Evolutionary conservation across 2,113 vertebrate species (phyloP).

Genomic region (Daphoenositta chrysoptera): DNA sequence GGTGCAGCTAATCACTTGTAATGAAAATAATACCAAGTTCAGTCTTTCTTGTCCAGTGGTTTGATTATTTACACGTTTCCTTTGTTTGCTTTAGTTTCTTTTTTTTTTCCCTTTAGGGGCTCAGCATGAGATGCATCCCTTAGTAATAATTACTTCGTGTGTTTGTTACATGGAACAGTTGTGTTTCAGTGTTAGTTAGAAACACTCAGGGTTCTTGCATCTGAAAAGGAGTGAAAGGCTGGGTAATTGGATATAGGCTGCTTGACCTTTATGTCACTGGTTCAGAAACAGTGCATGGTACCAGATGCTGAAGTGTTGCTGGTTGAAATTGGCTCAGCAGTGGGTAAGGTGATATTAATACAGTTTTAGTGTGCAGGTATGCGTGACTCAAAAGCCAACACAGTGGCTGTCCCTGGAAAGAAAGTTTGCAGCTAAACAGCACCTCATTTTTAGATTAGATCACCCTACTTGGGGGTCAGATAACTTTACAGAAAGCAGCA

Average conservation of each 20-base stretch:
- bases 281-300: not conserved
- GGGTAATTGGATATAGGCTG: conserved; percentile 7
- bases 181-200: not conserved
- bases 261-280: conserved; percentile 9
- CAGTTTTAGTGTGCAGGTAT: not conserved
- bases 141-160: not conserved
- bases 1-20: not conserved
- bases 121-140: not conserved
- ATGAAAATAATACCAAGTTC: not conserved
- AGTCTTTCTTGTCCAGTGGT: not conserved
- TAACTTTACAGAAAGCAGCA: not conserved
- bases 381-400: not conserved
- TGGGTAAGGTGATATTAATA: not conserved
- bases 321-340: not conserved
- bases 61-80: not conserved
- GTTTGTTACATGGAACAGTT: not conserved
- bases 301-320: not conserved
- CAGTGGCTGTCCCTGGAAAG: not conserved
- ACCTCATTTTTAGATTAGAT: not conserved
- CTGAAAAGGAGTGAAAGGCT: not conserved
- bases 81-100: not conserved
- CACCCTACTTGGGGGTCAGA: not conserved
- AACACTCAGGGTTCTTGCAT: not conserved
- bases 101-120: not conserved
- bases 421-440: not conserved